Evolutionary conservation across 92 coral and sea anemone species (phyloP), one percentile per base, ranked within the genome.

Genomic region (Epizoanthus illoricatus): DNA sequence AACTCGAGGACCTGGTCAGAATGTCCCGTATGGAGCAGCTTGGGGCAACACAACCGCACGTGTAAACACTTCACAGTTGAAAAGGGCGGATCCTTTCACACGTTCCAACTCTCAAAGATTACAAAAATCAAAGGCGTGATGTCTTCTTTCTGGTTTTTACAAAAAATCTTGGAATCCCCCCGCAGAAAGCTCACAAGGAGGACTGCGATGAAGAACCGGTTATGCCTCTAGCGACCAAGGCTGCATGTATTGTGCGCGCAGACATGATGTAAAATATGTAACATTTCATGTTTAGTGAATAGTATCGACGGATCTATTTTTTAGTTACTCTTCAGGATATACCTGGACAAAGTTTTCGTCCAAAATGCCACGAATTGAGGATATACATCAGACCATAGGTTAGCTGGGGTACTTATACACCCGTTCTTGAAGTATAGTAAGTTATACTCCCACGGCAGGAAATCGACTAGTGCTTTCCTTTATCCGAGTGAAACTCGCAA

Each of bases 141-240:
- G 72, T 80, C 58, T 40, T 80, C 58, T 40, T 45, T 68, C 62
- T 65, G 8, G 84, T 75, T n/a, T 80, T 80, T 75, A 60, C 61
- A 57, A 57, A 70, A 70, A 73, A 66, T 72, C 58, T 80, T 36
- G 86, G 86, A 56, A 40, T 59, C 49, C 86, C 74, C 18, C 75
- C 88, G 55, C 81, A 86, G 72, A 85, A 82, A 75, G 79, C 83
- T 61, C 81, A 65, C 36, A 79, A 75, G 75, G 76, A 71, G 36
- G 36, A 28, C 36, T 28, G 36, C 76, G 88, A 88, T 79, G 89
- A 88, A 36, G 90, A 91, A 83, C n/a, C n/a, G n/a, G 92, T 88
- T 71, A 80, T 74, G 12, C 81, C 54, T 73, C 84, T 85, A 28
- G 36, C 36, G 39, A 84, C 84, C 54, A 74, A 87, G 61, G 94